Conservation (phyloP, 2,113 vertebrate species). For the Bubo scandiacus region DNA sequence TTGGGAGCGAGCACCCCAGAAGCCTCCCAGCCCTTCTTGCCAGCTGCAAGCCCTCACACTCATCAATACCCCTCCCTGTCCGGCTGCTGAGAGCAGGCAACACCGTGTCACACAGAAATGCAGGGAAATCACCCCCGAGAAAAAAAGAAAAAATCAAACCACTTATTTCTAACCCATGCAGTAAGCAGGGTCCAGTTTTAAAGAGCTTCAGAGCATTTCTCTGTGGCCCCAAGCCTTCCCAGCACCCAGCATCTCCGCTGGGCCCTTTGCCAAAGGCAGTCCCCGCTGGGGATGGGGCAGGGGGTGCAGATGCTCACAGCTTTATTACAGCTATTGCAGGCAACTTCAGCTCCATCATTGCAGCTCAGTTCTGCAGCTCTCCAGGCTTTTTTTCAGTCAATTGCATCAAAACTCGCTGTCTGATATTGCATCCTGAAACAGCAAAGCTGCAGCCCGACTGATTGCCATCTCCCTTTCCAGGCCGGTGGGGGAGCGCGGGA, state of each 20-base stretch:
- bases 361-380: not conserved
- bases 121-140: not conserved
- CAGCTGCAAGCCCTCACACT: not conserved
- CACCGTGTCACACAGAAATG: fast-evolving
- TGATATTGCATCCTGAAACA: not conserved
- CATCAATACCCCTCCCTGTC: not conserved
- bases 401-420: not conserved
- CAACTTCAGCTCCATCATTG: not conserved
- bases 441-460: not conserved
- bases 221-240: not conserved
- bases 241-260: not conserved
- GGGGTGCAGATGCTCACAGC: not conserved
- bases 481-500: fast-evolving
- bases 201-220: not conserved
- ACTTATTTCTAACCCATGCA: not conserved
- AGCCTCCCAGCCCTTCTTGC: not conserved
- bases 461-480: not conserved
- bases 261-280: not conserved
- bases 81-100: not conserved
- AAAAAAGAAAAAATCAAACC: not conserved
- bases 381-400: not conserved
- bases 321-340: not conserved
- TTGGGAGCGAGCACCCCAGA: not conserved
- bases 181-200: not conserved
- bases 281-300: not conserved